Percentiles rank a stretch among this genome's conserved stretches.
Evolutionary conservation across 2,113 vertebrate species (phyloP).

Genomic region (Myiopsitta monachus): DNA sequence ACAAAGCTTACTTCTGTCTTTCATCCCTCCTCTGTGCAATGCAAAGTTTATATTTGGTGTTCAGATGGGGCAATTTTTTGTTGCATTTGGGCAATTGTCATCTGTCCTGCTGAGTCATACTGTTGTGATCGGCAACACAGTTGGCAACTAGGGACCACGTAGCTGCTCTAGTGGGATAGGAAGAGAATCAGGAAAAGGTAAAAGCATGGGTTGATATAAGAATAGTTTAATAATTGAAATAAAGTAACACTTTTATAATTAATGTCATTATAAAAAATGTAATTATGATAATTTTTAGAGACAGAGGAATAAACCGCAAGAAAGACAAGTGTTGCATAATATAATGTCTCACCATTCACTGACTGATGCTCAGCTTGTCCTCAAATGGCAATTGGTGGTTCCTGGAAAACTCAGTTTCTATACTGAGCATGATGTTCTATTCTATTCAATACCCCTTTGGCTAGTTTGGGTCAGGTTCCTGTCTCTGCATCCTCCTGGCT

Average conservation of each 20-base stretch:
- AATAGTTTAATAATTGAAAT: neutral
- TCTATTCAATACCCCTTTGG: neutral
- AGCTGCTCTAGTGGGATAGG: neutral
- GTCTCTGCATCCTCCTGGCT: neutral
- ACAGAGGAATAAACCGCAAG: neutral
- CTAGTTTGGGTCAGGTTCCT: neutral
- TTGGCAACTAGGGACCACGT: neutral
- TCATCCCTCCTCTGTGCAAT: neutral
- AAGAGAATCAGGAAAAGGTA: neutral
- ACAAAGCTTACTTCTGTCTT: neutral
- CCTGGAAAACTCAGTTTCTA: neutral
- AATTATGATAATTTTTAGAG: neutral
- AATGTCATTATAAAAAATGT: neutral
- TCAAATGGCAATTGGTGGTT: neutral
- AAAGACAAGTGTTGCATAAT: neutral
- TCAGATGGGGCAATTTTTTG: neutral
- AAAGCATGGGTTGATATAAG: neutral
- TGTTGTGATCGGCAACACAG: neutral
- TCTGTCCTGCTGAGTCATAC: conserved; percentile 30
- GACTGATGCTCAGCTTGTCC: neutral
- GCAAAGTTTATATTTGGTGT: neutral
- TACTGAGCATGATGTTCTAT: neutral
- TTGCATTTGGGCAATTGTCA: neutral
- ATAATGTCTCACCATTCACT: neutral
- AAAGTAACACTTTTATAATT: neutral